Conservation (phyloP, 2,113 vertebrate genomes). For the Corapipo altera region DNA sequence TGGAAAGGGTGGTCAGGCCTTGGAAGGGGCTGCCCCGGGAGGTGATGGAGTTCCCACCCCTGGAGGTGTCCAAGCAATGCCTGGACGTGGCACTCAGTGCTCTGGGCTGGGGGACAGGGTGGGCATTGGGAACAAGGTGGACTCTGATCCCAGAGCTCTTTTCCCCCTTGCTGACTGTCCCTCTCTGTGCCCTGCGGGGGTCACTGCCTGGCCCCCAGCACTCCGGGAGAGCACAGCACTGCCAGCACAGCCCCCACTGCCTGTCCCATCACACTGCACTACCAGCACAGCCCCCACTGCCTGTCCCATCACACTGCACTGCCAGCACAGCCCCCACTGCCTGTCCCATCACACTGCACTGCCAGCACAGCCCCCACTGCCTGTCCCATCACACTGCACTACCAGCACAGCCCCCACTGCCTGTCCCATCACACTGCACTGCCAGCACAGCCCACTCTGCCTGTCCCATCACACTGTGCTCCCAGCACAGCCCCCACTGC, state of each 20-base stretch:
- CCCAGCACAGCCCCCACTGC: background rate
- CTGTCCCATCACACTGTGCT: background rate
- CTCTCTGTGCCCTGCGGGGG: background rate
- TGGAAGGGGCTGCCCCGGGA: background rate
- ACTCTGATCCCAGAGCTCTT: background rate
- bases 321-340: background rate
- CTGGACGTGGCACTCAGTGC: background rate
- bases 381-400: background rate
- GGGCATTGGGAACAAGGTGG: fast-evolving
- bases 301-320: background rate
- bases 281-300: background rate
- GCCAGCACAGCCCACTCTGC: background rate
- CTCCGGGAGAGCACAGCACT: background rate
- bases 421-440: background rate
- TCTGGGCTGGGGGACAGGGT: background rate
- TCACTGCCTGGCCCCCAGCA: background rate
- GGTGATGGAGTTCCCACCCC: fast-evolving
- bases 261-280: background rate
- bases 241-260: background rate
- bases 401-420: background rate
- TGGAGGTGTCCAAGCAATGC: fast-evolving
- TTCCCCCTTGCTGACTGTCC: background rate
- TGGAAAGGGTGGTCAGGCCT: fast-evolving
- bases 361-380: background rate
- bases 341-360: background rate